Conservation (phyloP, 2,888 invertebrate species). For the Choreutis nemorana region DNA sequence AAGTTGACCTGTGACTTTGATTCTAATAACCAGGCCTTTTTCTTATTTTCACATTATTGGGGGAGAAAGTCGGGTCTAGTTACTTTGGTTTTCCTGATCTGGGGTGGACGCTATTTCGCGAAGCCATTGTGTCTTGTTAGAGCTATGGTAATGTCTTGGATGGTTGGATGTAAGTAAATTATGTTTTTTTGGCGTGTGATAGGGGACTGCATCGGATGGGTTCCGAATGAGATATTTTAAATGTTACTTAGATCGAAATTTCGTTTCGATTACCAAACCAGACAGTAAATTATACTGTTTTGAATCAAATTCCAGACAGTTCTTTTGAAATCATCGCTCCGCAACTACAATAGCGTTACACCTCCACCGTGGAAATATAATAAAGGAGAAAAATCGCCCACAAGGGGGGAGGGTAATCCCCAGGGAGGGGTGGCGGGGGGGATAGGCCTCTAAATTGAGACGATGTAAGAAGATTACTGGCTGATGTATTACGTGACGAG, state of each 20-base stretch:
- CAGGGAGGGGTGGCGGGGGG: constrained; percentile 19
- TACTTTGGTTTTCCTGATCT: constrained; percentile 22
- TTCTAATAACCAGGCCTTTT: constrained; percentile 10
- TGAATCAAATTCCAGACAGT: no score
- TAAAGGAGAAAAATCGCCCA: constrained; percentile 28
- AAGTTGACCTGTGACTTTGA: constrained; percentile 27
- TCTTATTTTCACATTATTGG: constrained; percentile 8
- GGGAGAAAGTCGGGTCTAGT: constrained; percentile 15
- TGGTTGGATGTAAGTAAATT: constrained; percentile 58
- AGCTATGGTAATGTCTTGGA: constrained; percentile 54
- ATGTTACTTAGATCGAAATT: no score
- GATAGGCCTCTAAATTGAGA: constrained; percentile 38
- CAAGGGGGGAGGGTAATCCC: constrained; percentile 30
- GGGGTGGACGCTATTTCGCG: constrained; percentile 43
- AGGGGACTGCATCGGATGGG: constrained; percentile 16
- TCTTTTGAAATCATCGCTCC: no score
- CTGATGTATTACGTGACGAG: constrained; percentile 52
- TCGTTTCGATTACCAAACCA: no score
- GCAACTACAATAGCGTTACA: no score
- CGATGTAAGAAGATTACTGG: constrained; percentile 55
- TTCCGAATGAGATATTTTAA: no score
- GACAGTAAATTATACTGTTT: no score
- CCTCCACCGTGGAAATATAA: constrained; percentile 15
- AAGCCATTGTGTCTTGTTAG: constrained; percentile 63
- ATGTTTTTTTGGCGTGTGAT: constrained; percentile 40